A percentile compares a stretch with the other conserved stretches of the same genome.
These are phyloP conservation scores for Sarcophaga rosellei DNA, from an alignment of 2,888 invertebrate species.

Conservation along the genomic window DNA sequence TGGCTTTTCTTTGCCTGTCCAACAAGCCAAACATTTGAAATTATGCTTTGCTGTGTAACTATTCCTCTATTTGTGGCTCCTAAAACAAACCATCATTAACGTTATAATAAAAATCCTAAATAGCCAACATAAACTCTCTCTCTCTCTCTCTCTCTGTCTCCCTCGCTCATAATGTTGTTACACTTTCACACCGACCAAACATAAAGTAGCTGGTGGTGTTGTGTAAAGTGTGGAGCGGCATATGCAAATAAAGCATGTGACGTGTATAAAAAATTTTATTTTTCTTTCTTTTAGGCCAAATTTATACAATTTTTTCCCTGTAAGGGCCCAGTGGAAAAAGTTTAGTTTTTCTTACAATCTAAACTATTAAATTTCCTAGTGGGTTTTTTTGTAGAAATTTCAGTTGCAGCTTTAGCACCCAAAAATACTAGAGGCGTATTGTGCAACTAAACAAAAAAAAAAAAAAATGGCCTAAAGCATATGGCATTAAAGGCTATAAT, in stretches of 20 bases:
- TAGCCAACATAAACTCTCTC: conserved; percentile 17
- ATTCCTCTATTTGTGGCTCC: conserved; percentile 43
- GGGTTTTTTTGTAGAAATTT: not conserved
- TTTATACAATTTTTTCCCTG: not conserved
- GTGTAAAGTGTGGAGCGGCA: not conserved
- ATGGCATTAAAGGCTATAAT: conserved; percentile 39
- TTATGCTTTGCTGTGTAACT: no score
- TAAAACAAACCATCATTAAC: conserved; percentile 45
- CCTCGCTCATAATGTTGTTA: not conserved
- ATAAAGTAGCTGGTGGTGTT: not conserved
- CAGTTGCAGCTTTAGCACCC: not conserved
- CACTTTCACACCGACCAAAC: not conserved
- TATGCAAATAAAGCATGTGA: conserved; percentile 35
- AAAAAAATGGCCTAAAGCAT: conserved; percentile 20
- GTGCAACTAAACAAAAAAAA: not conserved
- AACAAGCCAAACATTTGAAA: no score
- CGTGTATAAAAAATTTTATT: conserved; percentile 42
- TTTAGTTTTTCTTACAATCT: no score
- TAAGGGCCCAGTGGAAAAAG: not conserved
- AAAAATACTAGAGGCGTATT: not conserved
- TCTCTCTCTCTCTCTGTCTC: not conserved
- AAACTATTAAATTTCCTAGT: not conserved
- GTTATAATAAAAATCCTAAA: conserved; percentile 29
- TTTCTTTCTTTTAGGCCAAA: not conserved
- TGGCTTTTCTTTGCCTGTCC: no score